phyloP scores from a whole-genome alignment of 2,888 invertebrate species.

The Eledone cirrhosa region DNA sequence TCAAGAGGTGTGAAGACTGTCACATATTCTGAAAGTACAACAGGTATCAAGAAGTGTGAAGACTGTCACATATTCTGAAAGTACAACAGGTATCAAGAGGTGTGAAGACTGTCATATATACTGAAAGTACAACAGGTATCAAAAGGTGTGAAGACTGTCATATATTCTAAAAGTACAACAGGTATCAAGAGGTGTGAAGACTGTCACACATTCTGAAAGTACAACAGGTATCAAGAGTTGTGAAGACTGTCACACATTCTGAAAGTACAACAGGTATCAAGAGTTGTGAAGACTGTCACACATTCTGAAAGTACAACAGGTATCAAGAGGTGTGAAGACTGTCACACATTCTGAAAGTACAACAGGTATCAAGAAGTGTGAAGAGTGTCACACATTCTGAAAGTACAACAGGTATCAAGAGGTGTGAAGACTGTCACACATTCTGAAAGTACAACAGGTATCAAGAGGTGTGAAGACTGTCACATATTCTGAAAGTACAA shows the following conservation, averaged over 20 bases:
- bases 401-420: slow-evolving; percentile 47
- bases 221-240: slow-evolving; percentile 67
- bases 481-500: slow-evolving; percentile 72
- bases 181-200: slow-evolving; percentile 73
- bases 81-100: slow-evolving; percentile 64
- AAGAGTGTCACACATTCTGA: slow-evolving; percentile 81
- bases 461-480: slow-evolving; percentile 78
- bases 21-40: slow-evolving; percentile 72
- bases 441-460: slow-evolving; percentile 45
- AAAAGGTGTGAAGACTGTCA: slow-evolving; percentile 84
- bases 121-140: slow-evolving; percentile 36
- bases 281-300: slow-evolving; percentile 84
- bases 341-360: slow-evolving; percentile 75
- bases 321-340: slow-evolving; percentile 76
- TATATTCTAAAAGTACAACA: slow-evolving; percentile 70
- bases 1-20: slow-evolving; percentile 78
- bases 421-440: slow-evolving; percentile 86
- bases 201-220: slow-evolving; percentile 78
- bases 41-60: slow-evolving; percentile 67
- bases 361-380: slow-evolving; percentile 41
- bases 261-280: neutral
- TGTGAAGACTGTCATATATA: slow-evolving; percentile 84
- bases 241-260: slow-evolving; percentile 83
- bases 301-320: slow-evolving; percentile 66
- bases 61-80: slow-evolving; percentile 78